Conservation (phyloP, 2,888 invertebrate genomes). For the Idaea straminata region DNA sequence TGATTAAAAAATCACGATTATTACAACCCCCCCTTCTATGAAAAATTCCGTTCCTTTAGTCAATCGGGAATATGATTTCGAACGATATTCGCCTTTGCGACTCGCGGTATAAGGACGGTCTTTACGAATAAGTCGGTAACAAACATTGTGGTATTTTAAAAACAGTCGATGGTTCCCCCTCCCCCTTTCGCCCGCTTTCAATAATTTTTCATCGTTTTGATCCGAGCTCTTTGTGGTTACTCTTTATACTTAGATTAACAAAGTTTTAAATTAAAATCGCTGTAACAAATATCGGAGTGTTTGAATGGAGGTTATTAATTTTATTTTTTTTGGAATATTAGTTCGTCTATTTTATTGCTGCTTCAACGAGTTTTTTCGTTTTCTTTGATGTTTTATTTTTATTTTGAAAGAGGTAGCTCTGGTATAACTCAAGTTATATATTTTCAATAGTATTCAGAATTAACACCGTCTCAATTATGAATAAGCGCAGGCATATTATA, state of each 20-base stretch:
- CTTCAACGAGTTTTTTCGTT: background rate
- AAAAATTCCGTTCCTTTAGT: slow-evolving; percentile 43
- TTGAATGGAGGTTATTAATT: slow-evolving; percentile 39
- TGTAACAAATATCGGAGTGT: slow-evolving; percentile 61
- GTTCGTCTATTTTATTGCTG: slow-evolving; percentile 1
- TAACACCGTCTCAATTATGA: too few relatives aligned
- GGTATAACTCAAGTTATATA: too few relatives aligned
- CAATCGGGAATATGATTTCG: slow-evolving; percentile 17
- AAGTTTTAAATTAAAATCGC: slow-evolving; percentile 78
- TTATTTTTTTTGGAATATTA: slow-evolving; percentile 22
- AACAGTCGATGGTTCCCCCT: slow-evolving; percentile 68
- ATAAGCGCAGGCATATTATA: too few relatives aligned
- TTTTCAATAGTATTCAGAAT: too few relatives aligned
- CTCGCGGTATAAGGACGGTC: slow-evolving; percentile 17
- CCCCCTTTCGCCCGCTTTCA: slow-evolving; percentile 70
- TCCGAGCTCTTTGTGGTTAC: slow-evolving; percentile 74
- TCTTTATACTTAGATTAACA: slow-evolving; percentile 78
- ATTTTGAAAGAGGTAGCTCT: background rate
- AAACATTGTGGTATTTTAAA: slow-evolving; percentile 51
- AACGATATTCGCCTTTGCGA: slow-evolving; percentile 31
- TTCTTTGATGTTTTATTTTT: background rate
- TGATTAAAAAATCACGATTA: slow-evolving; percentile 82
- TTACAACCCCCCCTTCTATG: slow-evolving; percentile 71
- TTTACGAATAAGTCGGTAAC: slow-evolving; percentile 27
- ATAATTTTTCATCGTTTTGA: slow-evolving; percentile 80